These are phyloP conservation scores for Porites divaricata DNA, from an alignment of 92 coral and sea anemone species.

Conservation along the genomic window DNA sequence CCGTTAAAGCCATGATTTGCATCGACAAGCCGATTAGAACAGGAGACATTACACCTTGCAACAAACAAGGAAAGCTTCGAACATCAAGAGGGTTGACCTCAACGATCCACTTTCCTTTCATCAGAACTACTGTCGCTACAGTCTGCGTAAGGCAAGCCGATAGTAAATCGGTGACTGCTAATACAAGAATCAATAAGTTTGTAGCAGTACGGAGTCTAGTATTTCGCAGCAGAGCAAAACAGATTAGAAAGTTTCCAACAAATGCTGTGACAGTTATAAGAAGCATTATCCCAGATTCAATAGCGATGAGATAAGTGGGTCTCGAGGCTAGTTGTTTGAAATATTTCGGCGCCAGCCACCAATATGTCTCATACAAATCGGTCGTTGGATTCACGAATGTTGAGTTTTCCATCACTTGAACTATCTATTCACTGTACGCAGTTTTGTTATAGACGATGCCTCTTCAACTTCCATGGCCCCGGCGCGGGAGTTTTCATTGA, in stretches of 20 bases:
- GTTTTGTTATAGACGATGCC: no score
- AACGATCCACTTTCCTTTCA: constrained; percentile 32
- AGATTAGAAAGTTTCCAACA: constrained; percentile 23
- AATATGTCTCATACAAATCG: constrained; percentile 20
- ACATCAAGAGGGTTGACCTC: neutral
- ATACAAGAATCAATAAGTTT: constrained; percentile 13
- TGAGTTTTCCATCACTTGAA: constrained; percentile 1
- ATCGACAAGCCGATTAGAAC: constrained; percentile 62
- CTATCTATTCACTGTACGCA: no score
- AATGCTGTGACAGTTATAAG: constrained; percentile 23
- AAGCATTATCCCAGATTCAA: constrained; percentile 33
- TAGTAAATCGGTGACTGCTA: constrained; percentile 26
- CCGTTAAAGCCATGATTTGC: constrained; percentile 65
- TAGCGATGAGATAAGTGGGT: constrained; percentile 32
- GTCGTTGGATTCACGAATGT: neutral
- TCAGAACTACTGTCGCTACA: constrained; percentile 28
- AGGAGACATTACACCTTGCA: constrained; percentile 57
- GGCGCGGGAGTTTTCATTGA: no score
- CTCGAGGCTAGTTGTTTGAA: constrained; percentile 28
- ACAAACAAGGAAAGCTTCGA: constrained; percentile 32
- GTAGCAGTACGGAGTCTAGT: constrained; percentile 33
- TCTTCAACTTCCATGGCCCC: no score
- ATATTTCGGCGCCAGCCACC: constrained; percentile 43
- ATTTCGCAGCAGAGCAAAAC: constrained; percentile 17
- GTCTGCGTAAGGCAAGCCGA: constrained; percentile 23